Evolutionary conservation across 1,140 invertebrate species (phyloP).

Genomic region (Uloborus diversus): DNA sequence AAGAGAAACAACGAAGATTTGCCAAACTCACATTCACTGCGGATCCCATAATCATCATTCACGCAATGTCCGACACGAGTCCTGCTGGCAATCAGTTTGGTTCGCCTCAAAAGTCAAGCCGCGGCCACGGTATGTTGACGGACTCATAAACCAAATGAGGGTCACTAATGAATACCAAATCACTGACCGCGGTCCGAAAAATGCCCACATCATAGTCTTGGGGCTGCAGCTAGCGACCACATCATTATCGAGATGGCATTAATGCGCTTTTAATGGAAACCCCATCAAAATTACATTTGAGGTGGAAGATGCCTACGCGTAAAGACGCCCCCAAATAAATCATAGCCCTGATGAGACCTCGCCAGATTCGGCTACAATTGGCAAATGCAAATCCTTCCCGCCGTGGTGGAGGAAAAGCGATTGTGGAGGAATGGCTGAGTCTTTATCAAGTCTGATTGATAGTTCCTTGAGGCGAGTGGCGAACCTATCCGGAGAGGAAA

Average conservation of each 20-base stretch:
- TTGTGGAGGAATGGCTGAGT: too few relatives aligned
- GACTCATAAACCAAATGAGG: not conserved
- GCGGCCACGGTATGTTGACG: not conserved
- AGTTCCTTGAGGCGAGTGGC: too few relatives aligned
- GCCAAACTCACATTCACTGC: slow-evolving; percentile 1
- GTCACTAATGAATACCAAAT: slow-evolving; percentile 38
- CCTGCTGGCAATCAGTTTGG: slow-evolving; percentile 11
- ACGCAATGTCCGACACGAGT: not conserved
- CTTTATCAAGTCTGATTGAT: too few relatives aligned
- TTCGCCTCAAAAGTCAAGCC: not conserved
- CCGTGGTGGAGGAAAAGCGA: too few relatives aligned
- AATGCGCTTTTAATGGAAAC: slow-evolving; percentile 47
- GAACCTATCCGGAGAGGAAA: too few relatives aligned
- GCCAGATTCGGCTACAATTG: too few relatives aligned
- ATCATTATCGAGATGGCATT: slow-evolving; percentile 29
- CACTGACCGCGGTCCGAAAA: slow-evolving; percentile 50
- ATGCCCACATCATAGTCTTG: not conserved
- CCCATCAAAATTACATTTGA: slow-evolving; percentile 45
- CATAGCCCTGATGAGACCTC: too few relatives aligned
- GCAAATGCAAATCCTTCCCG: too few relatives aligned
- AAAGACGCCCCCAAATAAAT: slow-evolving; percentile 28
- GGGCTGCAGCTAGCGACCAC: not conserved
- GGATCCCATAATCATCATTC: slow-evolving; percentile 29
- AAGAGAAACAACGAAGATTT: not conserved
- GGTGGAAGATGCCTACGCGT: not conserved